Evolutionary conservation across 2,797 vertebrate genomes (phyloP).

Genomic region (Bradypodion ventrale): DNA sequence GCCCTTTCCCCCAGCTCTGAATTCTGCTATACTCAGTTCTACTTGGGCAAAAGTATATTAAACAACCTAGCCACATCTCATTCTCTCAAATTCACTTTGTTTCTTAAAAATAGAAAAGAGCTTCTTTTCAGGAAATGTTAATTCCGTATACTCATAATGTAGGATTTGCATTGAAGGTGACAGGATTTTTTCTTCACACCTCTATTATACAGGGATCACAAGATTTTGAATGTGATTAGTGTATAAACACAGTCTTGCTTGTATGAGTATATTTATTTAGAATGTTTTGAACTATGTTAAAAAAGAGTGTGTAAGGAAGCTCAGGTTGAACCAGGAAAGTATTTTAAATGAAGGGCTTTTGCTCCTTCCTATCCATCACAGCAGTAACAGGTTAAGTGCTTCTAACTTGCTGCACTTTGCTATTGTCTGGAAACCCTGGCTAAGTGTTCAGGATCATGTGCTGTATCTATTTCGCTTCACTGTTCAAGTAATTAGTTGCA

Average conservation of each 20-base stretch:
- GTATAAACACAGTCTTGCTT: slow-evolving; percentile 41
- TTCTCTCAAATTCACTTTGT: neutral
- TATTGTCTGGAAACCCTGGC: slow-evolving; percentile 69
- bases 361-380: slow-evolving; percentile 59
- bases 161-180: neutral
- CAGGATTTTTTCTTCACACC: neutral
- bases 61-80: neutral
- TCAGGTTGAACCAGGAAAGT: slow-evolving; percentile 68
- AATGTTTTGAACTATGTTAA: slow-evolving; percentile 46
- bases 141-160: neutral
- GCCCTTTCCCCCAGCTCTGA: neutral
- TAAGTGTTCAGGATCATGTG: slow-evolving; percentile 67
- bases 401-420: slow-evolving; percentile 67
- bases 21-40: neutral
- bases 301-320: slow-evolving; percentile 57
- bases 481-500: slow-evolving; percentile 67
- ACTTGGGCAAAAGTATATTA: neutral
- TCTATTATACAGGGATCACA: neutral
- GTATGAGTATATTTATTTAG: slow-evolving; percentile 58
- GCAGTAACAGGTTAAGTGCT: slow-evolving; percentile 67
- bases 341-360: slow-evolving; percentile 67
- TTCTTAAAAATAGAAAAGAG: neutral
- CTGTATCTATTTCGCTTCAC: slow-evolving; percentile 68
- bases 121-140: neutral
- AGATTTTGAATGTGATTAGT: slow-evolving; percentile 37